Evolutionary conservation across 2,113 vertebrate genomes (phyloP).

Genomic region (Cephalopholis sonnerati): DNA sequence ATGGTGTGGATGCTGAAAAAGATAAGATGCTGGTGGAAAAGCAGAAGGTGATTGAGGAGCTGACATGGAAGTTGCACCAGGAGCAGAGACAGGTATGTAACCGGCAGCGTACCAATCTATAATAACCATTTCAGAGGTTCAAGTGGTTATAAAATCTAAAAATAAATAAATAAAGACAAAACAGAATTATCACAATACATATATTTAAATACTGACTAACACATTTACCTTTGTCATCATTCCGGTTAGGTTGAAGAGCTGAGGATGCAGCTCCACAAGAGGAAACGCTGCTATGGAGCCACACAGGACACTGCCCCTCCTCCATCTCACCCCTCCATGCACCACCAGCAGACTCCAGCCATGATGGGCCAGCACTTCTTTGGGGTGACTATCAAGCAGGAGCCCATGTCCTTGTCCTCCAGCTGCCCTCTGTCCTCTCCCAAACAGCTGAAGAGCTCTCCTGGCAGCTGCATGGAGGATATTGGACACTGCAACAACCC

Average conservation of each 20-base stretch:
- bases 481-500: slow-evolving; percentile 82
- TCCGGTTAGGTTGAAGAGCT: slow-evolving; percentile 92
- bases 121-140: too few relatives aligned
- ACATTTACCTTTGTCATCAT: background rate
- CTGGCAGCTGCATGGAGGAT: slow-evolving; percentile 81
- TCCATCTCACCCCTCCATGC: slow-evolving; percentile 68
- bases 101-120: background rate
- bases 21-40: slow-evolving; percentile 99
- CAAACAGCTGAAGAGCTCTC: slow-evolving; percentile 83
- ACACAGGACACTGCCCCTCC: slow-evolving; percentile 74
- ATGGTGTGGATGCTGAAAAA: slow-evolving; percentile 93
- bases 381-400: slow-evolving; percentile 92
- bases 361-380: slow-evolving; percentile 87
- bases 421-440: slow-evolving; percentile 91
- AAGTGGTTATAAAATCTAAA: too few relatives aligned
- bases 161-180: too few relatives aligned
- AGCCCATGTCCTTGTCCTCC: slow-evolving; percentile 85
- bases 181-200: background rate
- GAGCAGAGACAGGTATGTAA: slow-evolving; percentile 94
- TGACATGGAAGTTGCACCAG: slow-evolving; percentile 97
- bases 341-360: slow-evolving; percentile 73
- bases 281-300: slow-evolving; percentile 86
- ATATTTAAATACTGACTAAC: background rate
- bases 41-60: slow-evolving; percentile 98
- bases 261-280: slow-evolving; percentile 94